Evolutionary conservation across 1,140 invertebrate genomes (phyloP), one percentile per base, ranked within the genome.

Genomic region (Calycopis cecrops): DNA sequence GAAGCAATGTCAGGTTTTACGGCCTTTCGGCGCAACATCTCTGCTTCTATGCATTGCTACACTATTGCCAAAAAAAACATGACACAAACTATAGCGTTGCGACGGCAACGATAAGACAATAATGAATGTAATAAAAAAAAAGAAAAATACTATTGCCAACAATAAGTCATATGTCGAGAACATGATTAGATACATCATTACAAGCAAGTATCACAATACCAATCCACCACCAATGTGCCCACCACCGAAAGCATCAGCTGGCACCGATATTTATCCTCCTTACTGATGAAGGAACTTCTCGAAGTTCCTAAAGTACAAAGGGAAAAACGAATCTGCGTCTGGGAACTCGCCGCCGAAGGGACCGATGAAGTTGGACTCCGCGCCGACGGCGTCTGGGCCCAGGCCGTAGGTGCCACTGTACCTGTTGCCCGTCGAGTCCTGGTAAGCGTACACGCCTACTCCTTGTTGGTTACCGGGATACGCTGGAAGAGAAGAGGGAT

Each of bases 331-430:
- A 58, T 62, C 56, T 34, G 63, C 17, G 42, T 72, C 67, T 48
- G 62, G 65, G 59, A 65, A 69, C 9, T 58, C 61, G 18, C 53
- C 28, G 21, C 42, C 42, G 53, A 54, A 57, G 35, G 53, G 53
- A 7, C 52, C 53, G 38, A 48, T 55, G 55, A 47, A 53, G 33
- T 17, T 44, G 50, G 34, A 52, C 14, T 58, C 48, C 8, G 40
- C 40, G 18, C 18, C 9, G 2, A 44, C 44, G 9, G 34, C 63
- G 48, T 37, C 60, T 70, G 66, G 70, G 58, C 68, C 35, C 48
- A 78, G 60, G n/a, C 63, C 68, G 60, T 76, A 87, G 17, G 76
- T 83, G 7, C 81, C 80, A 56, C 74, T 71, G 71, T 87, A 87
- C 79, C 79, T 85, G 74, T 78, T 73, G 52, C 83, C 83, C 1